phyloP scores from a whole-genome alignment of 2,888 invertebrate genomes.

The Stenodema calcarata region DNA sequence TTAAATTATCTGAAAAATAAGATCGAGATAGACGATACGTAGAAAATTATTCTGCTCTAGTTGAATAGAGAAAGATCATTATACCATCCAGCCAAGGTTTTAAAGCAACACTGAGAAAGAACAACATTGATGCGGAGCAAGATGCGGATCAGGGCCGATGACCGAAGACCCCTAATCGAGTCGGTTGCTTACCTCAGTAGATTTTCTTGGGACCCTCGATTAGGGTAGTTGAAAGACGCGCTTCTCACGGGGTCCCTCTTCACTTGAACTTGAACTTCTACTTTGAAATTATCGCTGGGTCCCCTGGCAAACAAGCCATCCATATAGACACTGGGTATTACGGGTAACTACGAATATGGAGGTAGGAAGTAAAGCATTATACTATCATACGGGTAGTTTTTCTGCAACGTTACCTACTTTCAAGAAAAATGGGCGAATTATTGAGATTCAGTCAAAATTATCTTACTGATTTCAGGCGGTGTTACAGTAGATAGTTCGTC shows the following conservation, averaged over 20 bases:
- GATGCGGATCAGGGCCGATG: background rate
- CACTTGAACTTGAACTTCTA: conserved; percentile 49
- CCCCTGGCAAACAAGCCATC: conserved; percentile 45
- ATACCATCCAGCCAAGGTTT: background rate
- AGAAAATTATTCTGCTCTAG: background rate
- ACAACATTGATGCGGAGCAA: background rate
- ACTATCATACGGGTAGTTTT: no score
- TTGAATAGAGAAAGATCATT: background rate
- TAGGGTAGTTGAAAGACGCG: conserved; percentile 58
- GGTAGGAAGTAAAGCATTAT: no score
- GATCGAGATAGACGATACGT: no score
- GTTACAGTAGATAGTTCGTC: no score
- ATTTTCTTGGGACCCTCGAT: conserved; percentile 43
- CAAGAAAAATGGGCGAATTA: no score
- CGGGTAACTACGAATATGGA: background rate
- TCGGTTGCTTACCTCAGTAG: conserved; percentile 44
- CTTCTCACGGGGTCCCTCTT: conserved; percentile 50
- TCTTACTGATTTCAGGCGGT: no score
- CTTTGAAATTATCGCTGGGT: conserved; percentile 45
- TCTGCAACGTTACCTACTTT: no score
- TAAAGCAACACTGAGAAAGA: background rate
- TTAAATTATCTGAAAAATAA: no score
- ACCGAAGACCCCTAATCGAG: background rate
- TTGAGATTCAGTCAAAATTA: no score
- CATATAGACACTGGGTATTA: background rate